Conservation (phyloP, 2,113 vertebrate species). For the Clarias macrocephalus region DNA sequence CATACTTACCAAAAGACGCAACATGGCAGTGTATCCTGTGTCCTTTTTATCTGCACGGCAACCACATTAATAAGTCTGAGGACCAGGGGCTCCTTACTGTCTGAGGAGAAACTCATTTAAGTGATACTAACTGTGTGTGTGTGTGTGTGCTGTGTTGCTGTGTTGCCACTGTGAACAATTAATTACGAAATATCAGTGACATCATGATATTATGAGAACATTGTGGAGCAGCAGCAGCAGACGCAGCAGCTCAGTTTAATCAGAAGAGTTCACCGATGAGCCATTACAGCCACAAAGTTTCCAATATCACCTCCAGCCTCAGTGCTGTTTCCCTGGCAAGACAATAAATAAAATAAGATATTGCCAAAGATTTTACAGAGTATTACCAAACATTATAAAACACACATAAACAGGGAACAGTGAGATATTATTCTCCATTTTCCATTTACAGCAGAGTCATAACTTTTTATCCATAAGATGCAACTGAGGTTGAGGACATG, state of each 20-base stretch:
- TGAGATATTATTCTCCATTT: conserved; percentile 38
- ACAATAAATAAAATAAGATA: conserved; percentile 12
- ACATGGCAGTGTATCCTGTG: conserved; percentile 13
- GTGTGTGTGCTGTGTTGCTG: not conserved
- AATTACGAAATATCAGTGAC: conserved; percentile 16
- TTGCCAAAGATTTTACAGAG: conserved; percentile 36
- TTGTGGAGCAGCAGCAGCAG: not conserved
- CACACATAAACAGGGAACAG: conserved; percentile 33
- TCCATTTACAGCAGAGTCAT: conserved; percentile 48
- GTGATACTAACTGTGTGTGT: not conserved
- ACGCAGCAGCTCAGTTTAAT: conserved; percentile 1
- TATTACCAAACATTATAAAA: conserved; percentile 46
- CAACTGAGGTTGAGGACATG: conserved; percentile 3
- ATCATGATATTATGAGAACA: conserved; percentile 4
- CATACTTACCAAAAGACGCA: conserved; percentile 55
- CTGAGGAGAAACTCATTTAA: conserved; percentile 19
- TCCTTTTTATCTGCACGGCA: conserved; percentile 34
- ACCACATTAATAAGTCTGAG: conserved; percentile 11
- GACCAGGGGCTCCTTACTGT: conserved; percentile 40
- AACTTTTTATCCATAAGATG: conserved; percentile 33
- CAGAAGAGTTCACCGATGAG: not conserved
- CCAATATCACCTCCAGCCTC: conserved; percentile 36
- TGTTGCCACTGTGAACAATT: conserved; percentile 22
- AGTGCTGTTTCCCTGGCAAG: conserved; percentile 27
- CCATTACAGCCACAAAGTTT: conserved; percentile 33